A percentile compares a stretch with the other conserved stretches of the same genome.
Conservation (phyloP, 2,797 vertebrate species). For the Anguilla obscura region DNA sequence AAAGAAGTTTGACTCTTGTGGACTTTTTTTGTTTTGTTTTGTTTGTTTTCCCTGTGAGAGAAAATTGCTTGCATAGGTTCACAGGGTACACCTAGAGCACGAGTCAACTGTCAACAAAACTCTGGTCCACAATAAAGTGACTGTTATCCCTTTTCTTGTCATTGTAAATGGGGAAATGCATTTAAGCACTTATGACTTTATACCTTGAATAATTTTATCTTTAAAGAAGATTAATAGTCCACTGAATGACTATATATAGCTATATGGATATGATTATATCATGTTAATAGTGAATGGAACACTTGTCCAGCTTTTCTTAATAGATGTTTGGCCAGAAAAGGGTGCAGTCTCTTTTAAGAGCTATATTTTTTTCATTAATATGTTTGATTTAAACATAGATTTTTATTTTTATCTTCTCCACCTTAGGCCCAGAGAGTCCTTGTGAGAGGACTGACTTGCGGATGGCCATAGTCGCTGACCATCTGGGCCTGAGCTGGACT, state of each 20-base stretch:
- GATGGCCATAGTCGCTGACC: conserved; percentile 99
- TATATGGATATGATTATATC: background rate
- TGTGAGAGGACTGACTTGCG: conserved; percentile 98
- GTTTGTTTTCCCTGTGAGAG: conserved; percentile 51
- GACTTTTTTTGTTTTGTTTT: conserved; percentile 52
- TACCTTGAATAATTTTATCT: background rate
- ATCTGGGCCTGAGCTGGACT: conserved; percentile 99
- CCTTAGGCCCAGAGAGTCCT: conserved; percentile 97
- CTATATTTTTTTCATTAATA: conserved; percentile 22
- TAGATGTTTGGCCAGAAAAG: conserved; percentile 48
- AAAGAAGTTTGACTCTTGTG: conserved; percentile 56
- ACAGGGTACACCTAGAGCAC: conserved; percentile 69
- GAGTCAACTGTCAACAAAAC: conserved; percentile 69
- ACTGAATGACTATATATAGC: background rate
- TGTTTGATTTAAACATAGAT: conserved; percentile 36
- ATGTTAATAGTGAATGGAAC: background rate
- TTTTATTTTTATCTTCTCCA: conserved; percentile 55
- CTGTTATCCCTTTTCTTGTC: conserved; percentile 65
- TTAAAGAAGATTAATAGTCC: background rate
- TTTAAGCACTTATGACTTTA: background rate
- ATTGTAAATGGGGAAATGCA: conserved; percentile 46
- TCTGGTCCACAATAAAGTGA: conserved; percentile 41
- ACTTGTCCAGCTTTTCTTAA: background rate
- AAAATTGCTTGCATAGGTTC: conserved; percentile 68
- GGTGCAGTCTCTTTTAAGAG: conserved; percentile 34